Conservation (phyloP, 2,888 invertebrate genomes). For the Temnothorax ravouxi region DNA sequence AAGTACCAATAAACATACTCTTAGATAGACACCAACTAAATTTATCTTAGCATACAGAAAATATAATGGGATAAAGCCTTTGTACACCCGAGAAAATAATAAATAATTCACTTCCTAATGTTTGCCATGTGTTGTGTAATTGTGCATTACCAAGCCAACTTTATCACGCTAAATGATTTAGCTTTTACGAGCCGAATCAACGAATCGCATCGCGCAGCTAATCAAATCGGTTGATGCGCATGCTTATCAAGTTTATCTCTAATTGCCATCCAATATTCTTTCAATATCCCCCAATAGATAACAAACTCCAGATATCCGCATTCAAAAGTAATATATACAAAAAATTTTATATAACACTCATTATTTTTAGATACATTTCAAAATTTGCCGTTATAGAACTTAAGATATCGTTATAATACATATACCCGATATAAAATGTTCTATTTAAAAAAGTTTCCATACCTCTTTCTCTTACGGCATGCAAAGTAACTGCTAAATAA, state of each 20-base stretch:
- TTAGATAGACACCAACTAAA: background rate
- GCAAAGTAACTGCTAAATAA: background rate
- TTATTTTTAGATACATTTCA: background rate
- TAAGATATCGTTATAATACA: too few relatives aligned
- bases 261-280: slow-evolving; percentile 7
- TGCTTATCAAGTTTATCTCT: slow-evolving; percentile 1
- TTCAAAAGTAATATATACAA: background rate
- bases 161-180: background rate
- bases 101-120: slow-evolving; percentile 9
- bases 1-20: background rate
- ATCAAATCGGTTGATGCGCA: slow-evolving; percentile 13
- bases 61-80: background rate
- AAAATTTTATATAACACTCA: background rate
- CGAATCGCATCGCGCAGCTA: background rate
- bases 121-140: slow-evolving; percentile 17
- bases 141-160: background rate
- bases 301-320: background rate
- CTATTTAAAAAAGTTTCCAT: background rate
- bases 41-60: background rate
- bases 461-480: background rate
- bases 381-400: background rate
- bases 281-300: slow-evolving; percentile 3
- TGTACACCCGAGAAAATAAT: background rate
- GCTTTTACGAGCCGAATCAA: slow-evolving; percentile 6
- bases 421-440: background rate